A percentile compares a stretch with the other conserved stretches of the same genome.
These are phyloP conservation scores for Spodoptera litura DNA, from an alignment of 1,140 invertebrate species.

Conservation along the genomic window DNA sequence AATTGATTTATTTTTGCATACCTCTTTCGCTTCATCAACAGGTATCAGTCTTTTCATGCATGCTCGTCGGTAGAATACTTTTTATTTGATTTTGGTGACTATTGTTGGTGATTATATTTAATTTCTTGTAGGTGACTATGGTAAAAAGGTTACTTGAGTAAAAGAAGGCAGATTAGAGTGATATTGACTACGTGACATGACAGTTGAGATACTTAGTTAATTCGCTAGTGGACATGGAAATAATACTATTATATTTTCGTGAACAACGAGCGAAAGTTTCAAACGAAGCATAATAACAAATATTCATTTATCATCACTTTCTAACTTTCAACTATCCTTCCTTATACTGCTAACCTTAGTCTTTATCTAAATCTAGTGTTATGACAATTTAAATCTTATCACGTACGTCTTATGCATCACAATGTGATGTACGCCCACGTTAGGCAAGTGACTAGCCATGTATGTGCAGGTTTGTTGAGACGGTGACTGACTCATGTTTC, in stretches of 20 bases:
- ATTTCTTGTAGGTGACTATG: no score
- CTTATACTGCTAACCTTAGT: constrained; percentile 10
- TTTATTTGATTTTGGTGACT: no score
- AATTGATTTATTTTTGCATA: no score
- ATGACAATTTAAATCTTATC: constrained; percentile 30
- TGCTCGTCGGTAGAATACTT: no score
- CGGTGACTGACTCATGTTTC: constrained; percentile 44
- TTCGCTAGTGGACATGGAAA: no score
- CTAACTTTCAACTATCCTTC: constrained; percentile 58
- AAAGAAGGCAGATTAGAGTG: no score
- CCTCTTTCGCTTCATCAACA: no score
- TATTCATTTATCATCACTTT: constrained; percentile 52
- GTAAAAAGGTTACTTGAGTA: no score
- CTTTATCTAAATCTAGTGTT: neutral
- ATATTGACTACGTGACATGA: no score
- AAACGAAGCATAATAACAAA: neutral
- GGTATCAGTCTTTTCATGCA: no score
- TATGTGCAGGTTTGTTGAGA: constrained; percentile 36
- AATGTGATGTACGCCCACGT: constrained; percentile 45
- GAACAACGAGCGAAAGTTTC: constrained; percentile 9
- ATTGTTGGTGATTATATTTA: no score
- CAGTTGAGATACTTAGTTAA: no score
- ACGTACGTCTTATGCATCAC: constrained; percentile 22
- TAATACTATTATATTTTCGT: neutral
- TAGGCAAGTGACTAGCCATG: constrained; percentile 32